Evolutionary conservation across 2,113 vertebrate species (phyloP), one percentile per base, ranked within the genome.

Genomic region (Climacteris rufus): DNA sequence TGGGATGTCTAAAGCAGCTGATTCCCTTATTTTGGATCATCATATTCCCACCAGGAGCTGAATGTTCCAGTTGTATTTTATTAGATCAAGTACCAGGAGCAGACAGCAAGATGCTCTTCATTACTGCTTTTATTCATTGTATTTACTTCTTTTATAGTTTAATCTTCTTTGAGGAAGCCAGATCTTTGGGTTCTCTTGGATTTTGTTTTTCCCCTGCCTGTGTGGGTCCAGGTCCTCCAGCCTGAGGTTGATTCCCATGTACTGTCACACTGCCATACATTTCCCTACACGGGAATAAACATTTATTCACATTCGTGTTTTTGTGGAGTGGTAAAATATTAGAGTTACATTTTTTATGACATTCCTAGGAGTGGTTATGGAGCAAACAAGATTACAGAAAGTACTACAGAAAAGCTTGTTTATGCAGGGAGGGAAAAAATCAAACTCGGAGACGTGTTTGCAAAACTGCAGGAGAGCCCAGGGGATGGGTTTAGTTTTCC

Each of bases 361-460:
- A 65, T 95, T 93, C 78, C 75, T 80, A 96, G 86, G 80, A 95
- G 90, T 39, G 59, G 93, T 83, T 94, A 89, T 33, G 56, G 77
- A 90, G 66, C 71, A 87, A 97, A 96, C 88, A 91, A 87, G 96
- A 93, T 92, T 95, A 91, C 87, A 89, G 89, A 68, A 76, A 83
- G 75, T 72, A 63, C 79, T 83, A 89, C 91, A 92, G 63, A 63
- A 87, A 87, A 68, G 86, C 77, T 85, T 78, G 66, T 84, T 85
- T 84, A 54, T 84, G 72, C n/a, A 56, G 85, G 85, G 66, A 91
- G 76, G 42, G 22, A 2, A 11, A 50, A 61, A 83, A 47, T 24
- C 88, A 56, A 75, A 60, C 52, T 61, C 17, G 0, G 69, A 87
- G 89, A n/a, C 1, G 7, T 53, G 80, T 92, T 95, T 83, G 61